Conservation (phyloP, 2,888 invertebrate genomes). For the Andrena hattorfiana region DNA sequence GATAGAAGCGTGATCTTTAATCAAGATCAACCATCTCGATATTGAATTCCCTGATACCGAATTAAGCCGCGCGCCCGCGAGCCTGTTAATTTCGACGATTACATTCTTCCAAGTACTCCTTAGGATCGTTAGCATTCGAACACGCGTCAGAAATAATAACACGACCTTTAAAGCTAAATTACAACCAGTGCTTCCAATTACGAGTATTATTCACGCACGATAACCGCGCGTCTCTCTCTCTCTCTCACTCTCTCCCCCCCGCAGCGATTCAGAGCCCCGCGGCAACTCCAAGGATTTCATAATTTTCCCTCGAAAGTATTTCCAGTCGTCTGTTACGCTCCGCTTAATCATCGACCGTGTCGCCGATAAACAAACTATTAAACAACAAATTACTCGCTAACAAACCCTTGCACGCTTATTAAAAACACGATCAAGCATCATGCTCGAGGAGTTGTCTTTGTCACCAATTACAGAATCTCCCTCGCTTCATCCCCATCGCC, state of each 20-base stretch:
- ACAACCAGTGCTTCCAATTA: constrained; percentile 72
- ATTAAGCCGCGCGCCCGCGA: constrained; percentile 13
- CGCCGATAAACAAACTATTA: constrained; percentile 49
- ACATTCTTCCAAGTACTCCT: constrained; percentile 57
- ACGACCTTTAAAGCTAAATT: constrained; percentile 73
- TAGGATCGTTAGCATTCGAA: constrained; percentile 71
- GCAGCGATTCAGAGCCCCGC: constrained; percentile 19
- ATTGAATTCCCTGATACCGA: constrained; percentile 23
- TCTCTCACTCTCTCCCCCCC: no score
- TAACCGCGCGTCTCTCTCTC: constrained; percentile 42
- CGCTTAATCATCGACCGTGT: constrained; percentile 29
- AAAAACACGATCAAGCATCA: not conserved
- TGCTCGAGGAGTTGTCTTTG: not conserved
- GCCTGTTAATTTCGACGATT: constrained; percentile 48
- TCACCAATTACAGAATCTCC: constrained; percentile 48
- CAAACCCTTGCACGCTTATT: not conserved
- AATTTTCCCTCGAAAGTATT: constrained; percentile 54
- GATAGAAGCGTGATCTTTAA: constrained; percentile 11
- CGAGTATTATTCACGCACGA: constrained; percentile 70
- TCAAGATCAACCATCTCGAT: not conserved
- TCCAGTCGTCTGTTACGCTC: constrained; percentile 50
- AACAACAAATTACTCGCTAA: constrained; percentile 5
- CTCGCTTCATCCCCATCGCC: not conserved
- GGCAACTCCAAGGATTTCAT: constrained; percentile 33
- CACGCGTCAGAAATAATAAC: constrained; percentile 75